These are phyloP conservation scores for Rhinolophus ferrumequinum DNA, from an alignment of 2,113 vertebrate species.

Conservation along the genomic window DNA sequence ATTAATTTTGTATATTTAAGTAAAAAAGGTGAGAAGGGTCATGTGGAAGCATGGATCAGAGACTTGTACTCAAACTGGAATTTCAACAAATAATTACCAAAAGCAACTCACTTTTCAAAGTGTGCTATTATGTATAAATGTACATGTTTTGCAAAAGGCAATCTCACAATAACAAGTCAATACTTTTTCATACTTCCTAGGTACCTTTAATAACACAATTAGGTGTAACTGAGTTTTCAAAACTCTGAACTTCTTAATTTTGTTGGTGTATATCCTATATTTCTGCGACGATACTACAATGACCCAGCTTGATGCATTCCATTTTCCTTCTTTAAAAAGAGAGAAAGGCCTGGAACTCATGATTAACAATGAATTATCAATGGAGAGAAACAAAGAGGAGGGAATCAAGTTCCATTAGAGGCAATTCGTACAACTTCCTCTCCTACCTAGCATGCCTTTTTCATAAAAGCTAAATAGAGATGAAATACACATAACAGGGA, in stretches of 20 bases:
- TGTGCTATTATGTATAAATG: not conserved
- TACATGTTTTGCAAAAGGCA: not conserved
- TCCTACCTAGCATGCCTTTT: conserved; percentile 22
- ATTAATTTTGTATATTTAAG: conserved; percentile 22
- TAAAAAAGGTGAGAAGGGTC: not conserved
- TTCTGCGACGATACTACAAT: not conserved
- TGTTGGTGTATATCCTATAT: not conserved
- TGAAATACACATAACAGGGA: conserved; percentile 54
- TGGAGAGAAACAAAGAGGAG: conserved; percentile 20
- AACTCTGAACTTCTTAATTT: conserved; percentile 13
- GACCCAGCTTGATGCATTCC: not conserved
- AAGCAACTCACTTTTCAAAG: not conserved
- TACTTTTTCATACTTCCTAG: not conserved
- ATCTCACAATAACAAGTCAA: conserved; percentile 7
- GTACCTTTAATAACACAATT: not conserved
- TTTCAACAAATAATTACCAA: conserved; percentile 9
- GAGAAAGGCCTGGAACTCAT: not conserved
- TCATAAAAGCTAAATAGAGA: conserved; percentile 56
- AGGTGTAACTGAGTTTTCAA: conserved; percentile 26
- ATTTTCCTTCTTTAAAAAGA: not conserved
- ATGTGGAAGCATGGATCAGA: not conserved
- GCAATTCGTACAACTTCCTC: conserved; percentile 48
- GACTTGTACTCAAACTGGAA: not conserved
- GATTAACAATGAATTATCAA: conserved; percentile 17
- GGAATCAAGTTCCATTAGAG: not conserved